These are phyloP conservation scores for Eristalinus sepulchralis DNA, from an alignment of 2,888 invertebrate species.

Conservation along the genomic window DNA sequence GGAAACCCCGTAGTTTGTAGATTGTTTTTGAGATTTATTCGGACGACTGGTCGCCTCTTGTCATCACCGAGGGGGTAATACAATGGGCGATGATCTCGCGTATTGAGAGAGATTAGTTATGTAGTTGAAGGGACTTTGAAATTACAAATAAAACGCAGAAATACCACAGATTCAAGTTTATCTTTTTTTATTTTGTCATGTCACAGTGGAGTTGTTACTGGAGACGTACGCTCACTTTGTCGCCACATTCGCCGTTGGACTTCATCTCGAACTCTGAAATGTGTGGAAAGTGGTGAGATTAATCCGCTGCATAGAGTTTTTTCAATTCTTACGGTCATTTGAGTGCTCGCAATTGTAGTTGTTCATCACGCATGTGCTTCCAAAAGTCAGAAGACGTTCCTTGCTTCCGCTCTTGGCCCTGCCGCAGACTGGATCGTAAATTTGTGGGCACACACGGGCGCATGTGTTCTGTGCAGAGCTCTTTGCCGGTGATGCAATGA, in stretches of 20 bases:
- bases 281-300: neutral
- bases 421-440: conserved; percentile 78
- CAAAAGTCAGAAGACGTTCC: conserved; percentile 78
- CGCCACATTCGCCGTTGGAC: conserved; percentile 78
- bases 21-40: conserved; percentile 28
- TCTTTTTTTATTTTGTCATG: neutral
- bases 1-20: conserved; percentile 31
- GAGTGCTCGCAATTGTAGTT: conserved; percentile 80
- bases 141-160: conserved; percentile 28
- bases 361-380: conserved; percentile 77
- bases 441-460: conserved; percentile 73
- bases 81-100: conserved; percentile 30
- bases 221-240: conserved; percentile 78
- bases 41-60: conserved; percentile 30
- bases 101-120: neutral
- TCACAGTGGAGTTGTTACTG: conserved; percentile 71
- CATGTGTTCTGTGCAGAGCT: conserved; percentile 74
- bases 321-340: conserved; percentile 76
- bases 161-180: neutral
- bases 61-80: conserved; percentile 26
- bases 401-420: conserved; percentile 76
- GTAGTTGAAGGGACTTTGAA: neutral
- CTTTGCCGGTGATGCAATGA: conserved; percentile 75
- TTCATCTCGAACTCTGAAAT: conserved; percentile 70
- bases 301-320: neutral